phyloP scores from a whole-genome alignment of 2,888 invertebrate genomes.

The Electrophaes corylata region DNA sequence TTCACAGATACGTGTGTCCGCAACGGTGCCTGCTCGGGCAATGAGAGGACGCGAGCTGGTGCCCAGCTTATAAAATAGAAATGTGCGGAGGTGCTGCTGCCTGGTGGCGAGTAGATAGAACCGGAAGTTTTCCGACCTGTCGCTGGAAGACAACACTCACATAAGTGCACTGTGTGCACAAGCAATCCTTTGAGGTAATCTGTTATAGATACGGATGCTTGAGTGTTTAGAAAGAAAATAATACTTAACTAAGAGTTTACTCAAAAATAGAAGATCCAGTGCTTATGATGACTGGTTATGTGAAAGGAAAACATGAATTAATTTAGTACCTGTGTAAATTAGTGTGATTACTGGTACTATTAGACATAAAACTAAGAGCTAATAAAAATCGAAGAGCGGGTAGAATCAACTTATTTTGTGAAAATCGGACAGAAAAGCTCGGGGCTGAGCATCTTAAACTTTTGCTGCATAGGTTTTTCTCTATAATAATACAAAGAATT shows the following conservation, averaged over 20 bases:
- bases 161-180: conserved; percentile 16
- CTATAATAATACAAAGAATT: too few species aligned
- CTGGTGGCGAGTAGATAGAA: conserved; percentile 68
- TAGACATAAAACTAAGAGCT: too few species aligned
- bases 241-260: neutral
- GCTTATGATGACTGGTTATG: neutral
- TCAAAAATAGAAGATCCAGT: neutral
- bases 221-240: conserved; percentile 1
- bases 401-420: too few species aligned
- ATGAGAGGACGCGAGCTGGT: conserved; percentile 62
- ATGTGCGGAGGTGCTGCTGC: conserved; percentile 57
- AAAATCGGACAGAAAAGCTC: too few species aligned
- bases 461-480: too few species aligned
- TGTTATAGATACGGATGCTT: neutral
- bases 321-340: too few species aligned
- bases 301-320: neutral
- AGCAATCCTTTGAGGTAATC: conserved; percentile 19
- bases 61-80: conserved; percentile 71
- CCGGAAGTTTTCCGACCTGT: conserved; percentile 50
- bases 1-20: conserved; percentile 58
- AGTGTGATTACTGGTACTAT: too few species aligned
- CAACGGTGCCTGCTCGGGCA: conserved; percentile 67
- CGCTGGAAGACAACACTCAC: conserved; percentile 14
- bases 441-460: too few species aligned
- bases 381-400: neutral